A percentile compares a stretch with the other conserved stretches of the same genome.
Evolutionary conservation across 2,888 invertebrate species (phyloP).

Genomic region (Lapara coniferarum): DNA sequence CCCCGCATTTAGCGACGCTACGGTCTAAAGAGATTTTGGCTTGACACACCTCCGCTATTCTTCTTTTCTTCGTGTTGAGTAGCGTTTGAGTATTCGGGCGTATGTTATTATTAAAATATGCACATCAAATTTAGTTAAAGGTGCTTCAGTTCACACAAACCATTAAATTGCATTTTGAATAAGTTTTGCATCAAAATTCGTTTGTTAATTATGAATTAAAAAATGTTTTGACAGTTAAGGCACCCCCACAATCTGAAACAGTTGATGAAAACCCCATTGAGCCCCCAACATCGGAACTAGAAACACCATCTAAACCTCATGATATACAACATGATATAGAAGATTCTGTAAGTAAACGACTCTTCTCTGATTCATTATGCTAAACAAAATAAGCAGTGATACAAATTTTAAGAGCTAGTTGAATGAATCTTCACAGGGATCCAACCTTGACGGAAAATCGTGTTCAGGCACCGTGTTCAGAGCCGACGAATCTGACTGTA

Average conservation of each 20-base stretch:
- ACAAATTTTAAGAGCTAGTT: not conserved
- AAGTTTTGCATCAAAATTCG: too few species aligned
- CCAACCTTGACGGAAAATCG: constrained; percentile 78
- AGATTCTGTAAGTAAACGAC: constrained; percentile 11
- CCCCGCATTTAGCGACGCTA: too few species aligned
- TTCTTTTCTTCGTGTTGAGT: too few species aligned
- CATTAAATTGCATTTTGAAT: too few species aligned
- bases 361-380: too few species aligned
- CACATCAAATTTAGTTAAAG: too few species aligned
- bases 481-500: constrained; percentile 87
- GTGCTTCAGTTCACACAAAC: too few species aligned
- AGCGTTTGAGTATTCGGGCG: too few species aligned
- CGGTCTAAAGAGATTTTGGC: too few species aligned
- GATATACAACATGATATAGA: constrained; percentile 9
- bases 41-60: too few species aligned
- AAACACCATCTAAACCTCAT: constrained; percentile 26
- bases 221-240: constrained; percentile 40
- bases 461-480: constrained; percentile 85
- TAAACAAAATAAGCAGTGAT: too few species aligned
- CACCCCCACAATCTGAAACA: constrained; percentile 33
- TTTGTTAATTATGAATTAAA: not conserved
- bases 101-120: too few species aligned
- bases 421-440: constrained; percentile 61
- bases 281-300: constrained; percentile 31
- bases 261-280: constrained; percentile 31